Percentiles rank a stretch among this genome's conserved stretches.
Conservation (phyloP, 2,797 vertebrate genomes). For the Sebastes umbrosus region DNA sequence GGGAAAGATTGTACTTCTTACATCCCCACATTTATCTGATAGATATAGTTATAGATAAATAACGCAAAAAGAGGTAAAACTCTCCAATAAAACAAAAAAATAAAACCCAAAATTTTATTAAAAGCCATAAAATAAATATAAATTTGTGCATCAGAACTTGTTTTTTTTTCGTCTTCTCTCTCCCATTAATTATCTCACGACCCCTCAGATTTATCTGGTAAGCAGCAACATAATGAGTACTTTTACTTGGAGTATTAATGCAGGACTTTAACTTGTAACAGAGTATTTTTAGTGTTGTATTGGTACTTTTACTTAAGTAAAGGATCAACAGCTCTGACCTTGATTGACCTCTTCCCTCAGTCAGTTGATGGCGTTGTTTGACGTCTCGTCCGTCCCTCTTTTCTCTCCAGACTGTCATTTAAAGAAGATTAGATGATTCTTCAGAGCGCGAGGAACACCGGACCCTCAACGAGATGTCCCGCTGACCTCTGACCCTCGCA, state of each 20-base stretch:
- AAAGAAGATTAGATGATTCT: conserved; percentile 31
- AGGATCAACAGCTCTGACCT: neutral
- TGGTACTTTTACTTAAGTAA: neutral
- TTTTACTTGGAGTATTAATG: neutral
- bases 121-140: neutral
- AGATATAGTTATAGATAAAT: too few relatives aligned
- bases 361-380: neutral
- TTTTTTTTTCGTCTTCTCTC: neutral
- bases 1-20: too few relatives aligned
- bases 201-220: neutral
- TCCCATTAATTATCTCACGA: neutral
- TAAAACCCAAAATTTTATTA: accelerated
- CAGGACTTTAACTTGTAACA: neutral
- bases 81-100: too few relatives aligned
- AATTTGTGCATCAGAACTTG: too few relatives aligned
- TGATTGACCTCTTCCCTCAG: neutral
- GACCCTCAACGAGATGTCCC: conserved; percentile 32
- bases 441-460: conserved; percentile 1
- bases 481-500: conserved; percentile 54
- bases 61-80: too few relatives aligned
- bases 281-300: neutral
- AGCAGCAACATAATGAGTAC: neutral
- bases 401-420: conserved; percentile 20
- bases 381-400: neutral
- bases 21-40: too few relatives aligned